Evolutionary conservation across 2,113 vertebrate genomes (phyloP).

Genomic region (Mugil cephalus): DNA sequence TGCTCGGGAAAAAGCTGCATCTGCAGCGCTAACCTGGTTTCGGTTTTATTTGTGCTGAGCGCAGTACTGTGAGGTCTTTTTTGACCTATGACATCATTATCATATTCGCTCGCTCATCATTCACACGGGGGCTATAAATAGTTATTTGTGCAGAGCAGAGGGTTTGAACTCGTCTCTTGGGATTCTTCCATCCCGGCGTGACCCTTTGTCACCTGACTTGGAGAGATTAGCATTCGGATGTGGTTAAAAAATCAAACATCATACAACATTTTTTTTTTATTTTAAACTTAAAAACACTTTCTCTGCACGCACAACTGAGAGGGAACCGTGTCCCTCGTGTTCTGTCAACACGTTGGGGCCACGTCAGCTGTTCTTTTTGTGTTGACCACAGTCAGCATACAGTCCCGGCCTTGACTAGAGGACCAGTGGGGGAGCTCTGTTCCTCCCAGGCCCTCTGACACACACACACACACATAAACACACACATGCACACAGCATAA

Average conservation of each 20-base stretch:
- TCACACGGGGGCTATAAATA: conserved; percentile 64
- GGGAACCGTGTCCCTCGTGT: conserved; percentile 45
- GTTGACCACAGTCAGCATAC: conserved; percentile 70
- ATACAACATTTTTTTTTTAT: conserved; percentile 4
- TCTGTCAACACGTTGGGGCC: conserved; percentile 66
- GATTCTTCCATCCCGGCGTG: background rate
- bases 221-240: background rate
- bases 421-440: conserved; percentile 40
- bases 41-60: conserved; percentile 38
- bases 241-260: conserved; percentile 11
- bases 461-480: conserved; percentile 19
- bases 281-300: background rate
- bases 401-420: conserved; percentile 58
- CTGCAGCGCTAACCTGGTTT: conserved; percentile 7
- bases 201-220: conserved; percentile 12
- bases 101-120: conserved; percentile 62
- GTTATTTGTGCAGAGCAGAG: background rate
- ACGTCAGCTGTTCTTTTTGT: conserved; percentile 78
- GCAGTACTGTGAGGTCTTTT: conserved; percentile 20
- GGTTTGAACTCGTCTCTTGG: background rate
- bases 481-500: conserved; percentile 1
- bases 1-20: conserved; percentile 19
- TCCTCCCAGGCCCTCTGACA: conserved; percentile 27
- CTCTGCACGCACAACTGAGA: conserved; percentile 34
- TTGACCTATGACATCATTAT: conserved; percentile 64